Conservation (phyloP, 2,113 vertebrate species). For the Geococcyx californianus region DNA sequence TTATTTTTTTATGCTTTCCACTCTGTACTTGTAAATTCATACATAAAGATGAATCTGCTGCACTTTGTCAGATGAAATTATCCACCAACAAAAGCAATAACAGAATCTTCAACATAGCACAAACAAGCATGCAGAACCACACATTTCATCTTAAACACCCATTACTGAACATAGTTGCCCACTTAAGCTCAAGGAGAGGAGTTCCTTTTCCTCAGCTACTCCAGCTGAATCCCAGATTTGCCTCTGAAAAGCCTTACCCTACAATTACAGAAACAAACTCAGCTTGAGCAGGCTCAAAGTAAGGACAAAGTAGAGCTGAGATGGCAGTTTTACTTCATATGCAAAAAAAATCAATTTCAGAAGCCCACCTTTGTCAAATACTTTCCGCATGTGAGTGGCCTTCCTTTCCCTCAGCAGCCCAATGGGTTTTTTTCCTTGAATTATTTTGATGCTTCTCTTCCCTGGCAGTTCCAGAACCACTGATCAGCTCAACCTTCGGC, state of each 20-base stretch:
- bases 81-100: constrained; percentile 36
- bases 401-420: neutral
- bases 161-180: neutral
- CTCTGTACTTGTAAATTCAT: constrained; percentile 35
- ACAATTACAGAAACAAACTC: neutral
- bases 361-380: neutral
- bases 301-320: neutral
- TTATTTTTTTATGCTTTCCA: constrained; percentile 26
- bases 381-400: neutral
- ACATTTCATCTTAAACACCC: constrained; percentile 3
- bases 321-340: neutral
- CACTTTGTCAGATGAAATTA: constrained; percentile 47
- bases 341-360: neutral
- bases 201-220: neutral
- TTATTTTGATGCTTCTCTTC: neutral
- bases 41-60: constrained; percentile 38
- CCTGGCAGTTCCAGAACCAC: neutral
- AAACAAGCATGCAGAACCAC: constrained; percentile 31
- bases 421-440: neutral
- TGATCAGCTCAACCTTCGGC: neutral
- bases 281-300: neutral
- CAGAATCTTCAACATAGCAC: constrained; percentile 18
- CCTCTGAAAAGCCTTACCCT: neutral
- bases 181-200: constrained; percentile 2
- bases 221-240: neutral